These are phyloP conservation scores for Flexamia atlantica DNA, from an alignment of 2,888 invertebrate genomes.

Conservation along the genomic window DNA sequence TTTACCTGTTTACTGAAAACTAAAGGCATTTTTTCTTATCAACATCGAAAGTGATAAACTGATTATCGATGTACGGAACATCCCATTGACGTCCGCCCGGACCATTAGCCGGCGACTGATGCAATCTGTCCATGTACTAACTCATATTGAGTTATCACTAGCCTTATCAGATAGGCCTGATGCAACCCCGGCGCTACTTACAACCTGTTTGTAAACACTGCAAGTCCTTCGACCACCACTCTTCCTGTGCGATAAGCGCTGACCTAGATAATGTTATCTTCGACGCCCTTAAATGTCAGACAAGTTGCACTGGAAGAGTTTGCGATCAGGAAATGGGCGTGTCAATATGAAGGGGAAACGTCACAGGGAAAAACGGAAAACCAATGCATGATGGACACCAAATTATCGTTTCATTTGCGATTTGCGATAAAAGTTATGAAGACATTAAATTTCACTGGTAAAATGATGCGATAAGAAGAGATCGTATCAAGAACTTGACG, in stretches of 20 bases:
- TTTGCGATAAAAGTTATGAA: no score
- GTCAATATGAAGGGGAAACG: no score
- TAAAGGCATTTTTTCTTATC: background rate
- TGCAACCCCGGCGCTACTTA: constrained; percentile 7
- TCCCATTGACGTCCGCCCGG: constrained; percentile 2
- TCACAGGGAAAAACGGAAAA: no score
- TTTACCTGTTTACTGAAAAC: background rate
- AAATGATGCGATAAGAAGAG: no score
- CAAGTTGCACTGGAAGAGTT: background rate
- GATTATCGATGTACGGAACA: background rate
- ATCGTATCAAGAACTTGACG: no score
- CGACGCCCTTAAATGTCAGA: background rate
- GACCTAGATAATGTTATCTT: background rate
- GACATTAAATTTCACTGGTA: no score
- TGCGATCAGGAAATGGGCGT: background rate
- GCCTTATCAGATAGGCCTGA: constrained; percentile 39
- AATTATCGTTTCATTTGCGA: no score
- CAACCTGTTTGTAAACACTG: constrained; percentile 21
- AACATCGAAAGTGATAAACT: background rate
- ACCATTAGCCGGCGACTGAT: background rate
- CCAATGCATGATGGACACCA: no score
- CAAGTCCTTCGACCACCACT: background rate
- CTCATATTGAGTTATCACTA: constrained; percentile 5
- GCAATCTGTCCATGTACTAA: constrained; percentile 8
- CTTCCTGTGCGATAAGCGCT: constrained; percentile 14